Conservation (phyloP, 2,797 vertebrate species). For the Tinamus major region DNA sequence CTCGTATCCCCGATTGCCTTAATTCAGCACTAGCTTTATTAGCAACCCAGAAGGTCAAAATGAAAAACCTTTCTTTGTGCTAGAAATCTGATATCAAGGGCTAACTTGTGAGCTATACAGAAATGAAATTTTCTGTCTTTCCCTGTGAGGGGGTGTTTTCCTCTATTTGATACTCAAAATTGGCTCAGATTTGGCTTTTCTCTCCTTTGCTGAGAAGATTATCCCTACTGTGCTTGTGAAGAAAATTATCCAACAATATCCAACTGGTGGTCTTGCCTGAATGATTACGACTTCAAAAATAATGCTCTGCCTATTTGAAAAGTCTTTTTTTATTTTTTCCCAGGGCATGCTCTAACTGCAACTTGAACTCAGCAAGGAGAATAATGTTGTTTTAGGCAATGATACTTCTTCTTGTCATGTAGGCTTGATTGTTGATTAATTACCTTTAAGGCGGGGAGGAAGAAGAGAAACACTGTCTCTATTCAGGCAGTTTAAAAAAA, state of each 20-base stretch:
- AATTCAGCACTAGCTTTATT: not conserved
- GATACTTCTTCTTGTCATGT: not conserved
- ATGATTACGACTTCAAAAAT: not conserved
- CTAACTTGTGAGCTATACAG: not conserved
- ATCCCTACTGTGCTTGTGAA: not conserved
- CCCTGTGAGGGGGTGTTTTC: not conserved
- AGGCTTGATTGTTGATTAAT: conserved; percentile 30
- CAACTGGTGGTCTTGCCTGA: not conserved
- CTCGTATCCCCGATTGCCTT: not conserved
- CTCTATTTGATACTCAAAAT: not conserved
- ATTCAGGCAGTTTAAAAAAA: not conserved
- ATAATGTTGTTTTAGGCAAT: conserved; percentile 56
- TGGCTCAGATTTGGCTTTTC: not conserved
- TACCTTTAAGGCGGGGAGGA: not conserved
- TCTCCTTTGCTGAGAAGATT: not conserved
- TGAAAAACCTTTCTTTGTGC: not conserved
- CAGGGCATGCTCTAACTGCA: conserved; percentile 15
- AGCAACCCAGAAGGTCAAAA: not conserved
- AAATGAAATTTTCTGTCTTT: not conserved
- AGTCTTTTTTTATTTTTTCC: not conserved
- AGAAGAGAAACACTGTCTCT: conserved; percentile 7
- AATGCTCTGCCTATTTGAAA: not conserved
- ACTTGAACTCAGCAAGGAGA: conserved; percentile 6
- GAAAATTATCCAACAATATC: not conserved
- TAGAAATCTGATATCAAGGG: not conserved